phyloP scores from a whole-genome alignment of 1,140 invertebrate genomes.

The Pristionchus pacificus region DNA sequence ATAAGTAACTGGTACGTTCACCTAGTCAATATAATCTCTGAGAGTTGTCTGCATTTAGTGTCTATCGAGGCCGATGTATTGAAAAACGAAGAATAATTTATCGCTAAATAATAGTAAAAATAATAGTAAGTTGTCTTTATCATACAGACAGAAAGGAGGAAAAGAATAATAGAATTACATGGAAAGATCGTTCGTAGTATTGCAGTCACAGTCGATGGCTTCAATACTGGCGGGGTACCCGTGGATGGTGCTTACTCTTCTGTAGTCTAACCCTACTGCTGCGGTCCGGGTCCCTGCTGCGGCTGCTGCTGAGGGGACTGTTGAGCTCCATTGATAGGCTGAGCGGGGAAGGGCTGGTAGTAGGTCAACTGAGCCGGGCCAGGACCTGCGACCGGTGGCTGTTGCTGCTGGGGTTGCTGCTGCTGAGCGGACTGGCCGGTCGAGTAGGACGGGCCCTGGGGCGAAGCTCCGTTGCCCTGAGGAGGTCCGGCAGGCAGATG shows the following conservation, averaged over 20 bases:
- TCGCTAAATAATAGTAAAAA: no score
- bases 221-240: background rate
- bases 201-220: background rate
- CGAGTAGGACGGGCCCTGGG: background rate
- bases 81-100: no score
- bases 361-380: background rate
- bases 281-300: no score
- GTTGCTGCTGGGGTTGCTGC: background rate
- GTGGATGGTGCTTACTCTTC: background rate
- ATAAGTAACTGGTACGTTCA: no score
- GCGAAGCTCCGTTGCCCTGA: background rate
- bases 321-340: background rate
- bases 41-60: no score
- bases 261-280: no score
- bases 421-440: background rate
- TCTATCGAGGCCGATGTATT: no score
- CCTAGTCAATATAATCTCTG: no score
- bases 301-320: background rate
- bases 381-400: background rate
- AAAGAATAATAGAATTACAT: background rate
- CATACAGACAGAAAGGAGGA: no score
- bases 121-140: no score
- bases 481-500: background rate
- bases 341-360: background rate
- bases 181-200: background rate